Percentiles rank a stretch among this genome's conserved stretches.
phyloP scores from a whole-genome alignment of 1,140 invertebrate species.

The Rhyzopertha dominica region DNA sequence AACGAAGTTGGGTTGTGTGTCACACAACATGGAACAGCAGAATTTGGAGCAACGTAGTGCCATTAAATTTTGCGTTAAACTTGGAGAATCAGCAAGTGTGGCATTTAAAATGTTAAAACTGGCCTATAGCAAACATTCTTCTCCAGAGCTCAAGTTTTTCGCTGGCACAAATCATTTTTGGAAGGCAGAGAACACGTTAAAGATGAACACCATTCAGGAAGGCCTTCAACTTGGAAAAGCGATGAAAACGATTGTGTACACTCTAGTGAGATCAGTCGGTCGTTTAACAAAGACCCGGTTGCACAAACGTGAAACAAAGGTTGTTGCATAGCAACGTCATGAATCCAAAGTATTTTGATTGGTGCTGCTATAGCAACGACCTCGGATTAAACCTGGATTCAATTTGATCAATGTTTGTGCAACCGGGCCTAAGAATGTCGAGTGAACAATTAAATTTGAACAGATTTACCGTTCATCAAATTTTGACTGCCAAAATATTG shows the following conservation, averaged over 20 bases:
- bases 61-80: slow-evolving; percentile 10
- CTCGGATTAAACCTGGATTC: too few species aligned
- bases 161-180: slow-evolving; percentile 11
- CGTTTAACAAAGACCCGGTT: too few species aligned
- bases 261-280: not conserved
- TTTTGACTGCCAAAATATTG: slow-evolving; percentile 6
- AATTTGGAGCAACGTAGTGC: too few species aligned
- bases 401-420: too few species aligned
- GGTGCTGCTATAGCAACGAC: too few species aligned
- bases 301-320: too few species aligned
- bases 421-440: slow-evolving; percentile 4
- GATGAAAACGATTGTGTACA: slow-evolving; percentile 4
- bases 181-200: slow-evolving; percentile 5
- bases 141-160: slow-evolving; percentile 10
- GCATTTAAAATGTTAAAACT: slow-evolving; percentile 5
- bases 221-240: slow-evolving; percentile 9
- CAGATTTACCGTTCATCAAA: slow-evolving; percentile 10
- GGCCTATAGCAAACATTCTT: slow-evolving; percentile 8
- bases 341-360: too few species aligned
- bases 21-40: too few species aligned
- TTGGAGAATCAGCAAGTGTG: slow-evolving; percentile 8
- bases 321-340: too few species aligned
- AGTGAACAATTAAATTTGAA: not conserved
- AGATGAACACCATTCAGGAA: too few species aligned
- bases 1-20: too few species aligned